Conservation (phyloP, 2,797 vertebrate genomes). For the Hydrophis major region DNA sequence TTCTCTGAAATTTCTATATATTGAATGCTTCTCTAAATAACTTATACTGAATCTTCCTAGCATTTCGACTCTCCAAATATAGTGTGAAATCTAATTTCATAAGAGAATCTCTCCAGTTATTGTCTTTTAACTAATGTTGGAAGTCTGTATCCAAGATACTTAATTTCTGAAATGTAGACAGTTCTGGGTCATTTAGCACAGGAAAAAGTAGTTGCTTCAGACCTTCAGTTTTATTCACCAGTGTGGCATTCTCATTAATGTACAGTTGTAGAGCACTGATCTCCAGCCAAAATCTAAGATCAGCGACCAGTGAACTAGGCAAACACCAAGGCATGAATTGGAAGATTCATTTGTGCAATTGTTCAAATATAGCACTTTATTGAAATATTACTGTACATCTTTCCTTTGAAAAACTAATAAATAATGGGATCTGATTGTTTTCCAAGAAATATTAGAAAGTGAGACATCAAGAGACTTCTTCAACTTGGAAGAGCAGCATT, state of each 20-base stretch:
- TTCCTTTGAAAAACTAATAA: slow-evolving; percentile 36
- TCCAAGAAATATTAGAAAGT: slow-evolving; percentile 48
- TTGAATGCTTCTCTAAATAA: background rate
- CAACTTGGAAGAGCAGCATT: slow-evolving; percentile 52
- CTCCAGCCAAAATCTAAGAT: slow-evolving; percentile 36
- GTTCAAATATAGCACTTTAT: slow-evolving; percentile 38
- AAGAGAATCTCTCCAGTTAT: background rate
- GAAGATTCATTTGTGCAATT: slow-evolving; percentile 19
- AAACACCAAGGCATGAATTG: slow-evolving; percentile 28
- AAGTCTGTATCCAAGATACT: background rate
- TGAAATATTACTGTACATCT: slow-evolving; percentile 35
- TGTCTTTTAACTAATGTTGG: background rate
- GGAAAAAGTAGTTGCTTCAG: slow-evolving; percentile 30
- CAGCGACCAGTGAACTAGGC: slow-evolving; percentile 21
- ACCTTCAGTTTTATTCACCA: slow-evolving; percentile 20
- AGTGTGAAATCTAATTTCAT: background rate
- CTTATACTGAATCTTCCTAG: background rate
- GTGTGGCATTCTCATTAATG: background rate
- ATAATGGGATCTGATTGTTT: slow-evolving; percentile 39
- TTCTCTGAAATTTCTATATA: background rate
- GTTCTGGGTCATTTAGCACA: background rate
- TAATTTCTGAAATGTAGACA: background rate
- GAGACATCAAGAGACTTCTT: slow-evolving; percentile 42
- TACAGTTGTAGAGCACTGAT: slow-evolving; percentile 37
- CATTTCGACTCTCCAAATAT: background rate